Evolutionary conservation across 2,797 vertebrate genomes (phyloP).

Genomic region (Synaphobranchus kaupii): DNA sequence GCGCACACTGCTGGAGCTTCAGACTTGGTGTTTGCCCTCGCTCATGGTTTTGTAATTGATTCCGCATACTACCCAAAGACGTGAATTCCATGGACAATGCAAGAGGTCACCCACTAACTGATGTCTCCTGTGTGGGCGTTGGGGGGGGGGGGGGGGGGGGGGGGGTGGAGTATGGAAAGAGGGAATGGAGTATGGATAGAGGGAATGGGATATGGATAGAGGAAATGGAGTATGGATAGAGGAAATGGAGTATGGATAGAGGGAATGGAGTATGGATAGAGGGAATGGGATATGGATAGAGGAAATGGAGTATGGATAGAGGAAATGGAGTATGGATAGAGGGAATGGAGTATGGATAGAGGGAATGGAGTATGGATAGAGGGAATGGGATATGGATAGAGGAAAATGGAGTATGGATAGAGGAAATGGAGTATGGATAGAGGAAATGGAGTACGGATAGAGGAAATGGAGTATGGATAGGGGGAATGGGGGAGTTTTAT

Average conservation of each 20-base stretch:
- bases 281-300: slow-evolving; percentile 24
- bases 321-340: slow-evolving; percentile 23
- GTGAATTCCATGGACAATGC: not conserved
- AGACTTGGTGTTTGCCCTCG: not conserved
- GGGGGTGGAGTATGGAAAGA: not conserved
- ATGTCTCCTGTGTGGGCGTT: not conserved
- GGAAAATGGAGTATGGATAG: not conserved
- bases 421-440: slow-evolving; percentile 32
- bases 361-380: slow-evolving; percentile 20
- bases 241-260: slow-evolving; percentile 23
- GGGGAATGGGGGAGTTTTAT: slow-evolving; percentile 38
- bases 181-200: not conserved
- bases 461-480: slow-evolving; percentile 24
- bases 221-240: not conserved
- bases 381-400: not conserved
- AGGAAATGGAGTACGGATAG: not conserved
- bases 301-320: not conserved
- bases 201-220: slow-evolving; percentile 25
- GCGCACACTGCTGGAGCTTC: not conserved
- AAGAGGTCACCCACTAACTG: slow-evolving; percentile 4
- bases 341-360: slow-evolving; percentile 11
- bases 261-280: slow-evolving; percentile 11
- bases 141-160: not conserved
- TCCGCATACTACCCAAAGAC: slow-evolving; percentile 13
- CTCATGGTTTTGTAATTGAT: slow-evolving; percentile 20